Conservation (phyloP, 2,797 vertebrate genomes). For the Acanthopagrus latus region DNA sequence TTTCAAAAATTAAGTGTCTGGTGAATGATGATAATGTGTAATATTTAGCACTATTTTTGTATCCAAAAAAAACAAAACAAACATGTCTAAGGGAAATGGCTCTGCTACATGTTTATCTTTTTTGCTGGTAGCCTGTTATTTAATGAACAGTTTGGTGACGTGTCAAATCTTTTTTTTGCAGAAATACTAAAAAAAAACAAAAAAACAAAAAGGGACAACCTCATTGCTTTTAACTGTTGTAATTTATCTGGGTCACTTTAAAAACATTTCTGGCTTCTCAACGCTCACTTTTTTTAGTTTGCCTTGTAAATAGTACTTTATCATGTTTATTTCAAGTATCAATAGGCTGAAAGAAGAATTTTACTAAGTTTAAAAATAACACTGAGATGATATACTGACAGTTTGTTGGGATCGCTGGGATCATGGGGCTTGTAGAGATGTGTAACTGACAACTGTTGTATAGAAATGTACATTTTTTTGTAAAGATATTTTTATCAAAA, state of each 20-base stretch:
- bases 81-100: conserved; percentile 67
- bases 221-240: conserved; percentile 72
- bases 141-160: conserved; percentile 73
- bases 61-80: conserved; percentile 48
- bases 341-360: conserved; percentile 25
- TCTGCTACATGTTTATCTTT: conserved; percentile 71
- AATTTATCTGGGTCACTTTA: conserved; percentile 59
- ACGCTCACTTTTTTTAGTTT: conserved; percentile 38
- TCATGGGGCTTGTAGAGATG: conserved; percentile 57
- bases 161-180: conserved; percentile 72
- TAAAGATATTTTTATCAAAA: conserved; percentile 88
- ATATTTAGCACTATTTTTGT: conserved; percentile 86
- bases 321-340: conserved; percentile 57
- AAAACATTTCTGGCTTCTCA: conserved; percentile 42
- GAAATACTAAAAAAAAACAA: conserved; percentile 19
- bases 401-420: conserved; percentile 61
- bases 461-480: conserved; percentile 89
- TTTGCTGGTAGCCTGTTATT: conserved; percentile 72
- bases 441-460: conserved; percentile 82
- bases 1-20: conserved; percentile 61
- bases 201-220: neutral
- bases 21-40: conserved; percentile 71
- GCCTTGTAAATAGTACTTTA: conserved; percentile 66
- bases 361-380: conserved; percentile 40
- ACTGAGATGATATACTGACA: conserved; percentile 51